Evolutionary conservation across 2,113 vertebrate genomes (phyloP).

Genomic region (Eurypyga helias): DNA sequence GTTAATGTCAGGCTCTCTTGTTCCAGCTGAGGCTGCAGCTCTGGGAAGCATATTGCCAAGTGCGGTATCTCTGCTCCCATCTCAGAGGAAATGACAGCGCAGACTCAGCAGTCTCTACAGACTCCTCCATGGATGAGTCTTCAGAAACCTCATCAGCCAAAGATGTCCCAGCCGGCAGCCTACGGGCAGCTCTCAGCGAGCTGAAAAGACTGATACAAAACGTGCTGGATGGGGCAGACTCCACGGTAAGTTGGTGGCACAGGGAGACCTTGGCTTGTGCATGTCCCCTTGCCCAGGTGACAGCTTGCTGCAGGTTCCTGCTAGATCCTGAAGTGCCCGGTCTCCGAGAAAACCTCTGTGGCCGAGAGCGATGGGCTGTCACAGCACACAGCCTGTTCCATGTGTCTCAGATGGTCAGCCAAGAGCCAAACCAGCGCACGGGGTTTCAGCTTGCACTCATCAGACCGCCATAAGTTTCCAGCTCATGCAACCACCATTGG

Average conservation of each 20-base stretch:
- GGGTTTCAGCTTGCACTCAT: background rate
- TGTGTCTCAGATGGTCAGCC: background rate
- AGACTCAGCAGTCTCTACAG: constrained; percentile 94
- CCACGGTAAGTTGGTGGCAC: constrained; percentile 80
- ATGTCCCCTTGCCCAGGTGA: background rate
- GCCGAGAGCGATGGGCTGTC: background rate
- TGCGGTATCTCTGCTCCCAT: constrained; percentile 93
- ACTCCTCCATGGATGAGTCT: constrained; percentile 98
- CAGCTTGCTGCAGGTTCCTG: background rate
- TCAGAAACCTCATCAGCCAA: constrained; percentile 96
- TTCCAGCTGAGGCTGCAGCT: constrained; percentile 92
- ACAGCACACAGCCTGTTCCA: background rate
- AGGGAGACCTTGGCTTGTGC: background rate
- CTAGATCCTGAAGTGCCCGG: background rate
- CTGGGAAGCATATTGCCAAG: constrained; percentile 97
- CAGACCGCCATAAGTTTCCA: background rate
- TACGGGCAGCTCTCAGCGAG: constrained; percentile 89
- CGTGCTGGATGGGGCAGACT: constrained; percentile 91
- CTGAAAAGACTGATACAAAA: constrained; percentile 95
- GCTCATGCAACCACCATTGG: background rate
- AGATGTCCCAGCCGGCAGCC: constrained; percentile 91
- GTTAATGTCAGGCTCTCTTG: background rate
- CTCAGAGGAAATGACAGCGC: constrained; percentile 95
- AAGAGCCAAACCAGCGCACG: background rate
- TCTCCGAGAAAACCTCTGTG: background rate